Evolutionary conservation across 2,797 vertebrate species (phyloP).

Genomic region (Toxotes lorentzi): DNA sequence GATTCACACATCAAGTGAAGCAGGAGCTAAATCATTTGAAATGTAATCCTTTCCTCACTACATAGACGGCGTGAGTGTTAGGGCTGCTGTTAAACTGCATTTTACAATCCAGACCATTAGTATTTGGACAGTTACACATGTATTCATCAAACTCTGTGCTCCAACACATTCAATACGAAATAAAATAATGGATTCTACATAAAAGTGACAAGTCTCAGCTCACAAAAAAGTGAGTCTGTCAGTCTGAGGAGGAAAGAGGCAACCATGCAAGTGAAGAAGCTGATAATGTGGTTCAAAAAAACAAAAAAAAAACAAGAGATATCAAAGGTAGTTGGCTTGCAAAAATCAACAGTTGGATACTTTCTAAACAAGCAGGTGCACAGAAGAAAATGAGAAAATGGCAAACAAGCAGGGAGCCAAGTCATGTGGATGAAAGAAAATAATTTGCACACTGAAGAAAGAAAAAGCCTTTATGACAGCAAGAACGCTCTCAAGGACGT

Average conservation of each 20-base stretch:
- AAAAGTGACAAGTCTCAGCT: not conserved
- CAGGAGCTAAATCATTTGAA: not conserved
- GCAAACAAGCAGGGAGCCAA: not conserved
- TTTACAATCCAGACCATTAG: not conserved
- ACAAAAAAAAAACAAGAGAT: too few relatives aligned
- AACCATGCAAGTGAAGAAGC: not conserved
- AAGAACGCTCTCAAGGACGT: not conserved
- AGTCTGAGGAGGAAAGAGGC: not conserved
- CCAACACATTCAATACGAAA: not conserved
- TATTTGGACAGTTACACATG: not conserved
- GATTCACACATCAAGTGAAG: conserved; percentile 7
- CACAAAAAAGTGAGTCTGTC: not conserved
- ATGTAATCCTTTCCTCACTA: not conserved
- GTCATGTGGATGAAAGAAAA: not conserved
- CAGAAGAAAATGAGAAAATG: not conserved
- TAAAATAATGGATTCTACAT: not conserved
- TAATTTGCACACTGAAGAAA: not conserved
- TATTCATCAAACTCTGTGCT: not conserved
- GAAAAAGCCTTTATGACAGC: too few relatives aligned
- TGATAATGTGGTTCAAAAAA: not conserved
- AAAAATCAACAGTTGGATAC: not conserved
- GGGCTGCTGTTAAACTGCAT: not conserved
- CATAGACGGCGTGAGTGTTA: not conserved
- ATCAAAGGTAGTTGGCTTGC: too few relatives aligned
- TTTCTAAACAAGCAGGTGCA: not conserved